Percentiles rank a stretch among this genome's conserved stretches.
These are phyloP conservation scores for Drosophila nr. fundita DNA, from an alignment of 2,888 invertebrate species.

Conservation along the genomic window DNA sequence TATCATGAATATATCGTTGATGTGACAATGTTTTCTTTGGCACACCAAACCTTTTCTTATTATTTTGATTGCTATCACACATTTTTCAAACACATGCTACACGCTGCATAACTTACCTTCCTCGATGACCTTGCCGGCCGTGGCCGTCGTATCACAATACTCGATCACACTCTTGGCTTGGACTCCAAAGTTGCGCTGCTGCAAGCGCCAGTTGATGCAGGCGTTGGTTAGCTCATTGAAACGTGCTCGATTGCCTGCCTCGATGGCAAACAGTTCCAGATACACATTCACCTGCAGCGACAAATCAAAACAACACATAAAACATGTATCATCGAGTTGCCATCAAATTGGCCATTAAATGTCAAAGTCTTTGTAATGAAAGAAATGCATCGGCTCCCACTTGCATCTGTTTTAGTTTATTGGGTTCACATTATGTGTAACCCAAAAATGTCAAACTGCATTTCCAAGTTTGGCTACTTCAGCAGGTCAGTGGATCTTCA, in stretches of 20 bases:
- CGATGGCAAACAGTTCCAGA: slow-evolving; percentile 73
- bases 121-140: slow-evolving; percentile 55
- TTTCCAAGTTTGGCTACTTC: slow-evolving; percentile 35
- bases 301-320: slow-evolving; percentile 1
- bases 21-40: neutral
- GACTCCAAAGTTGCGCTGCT: slow-evolving; percentile 56
- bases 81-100: neutral
- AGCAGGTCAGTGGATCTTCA: slow-evolving; percentile 61
- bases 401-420: slow-evolving; percentile 30
- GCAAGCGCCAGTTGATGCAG: slow-evolving; percentile 78
- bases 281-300: slow-evolving; percentile 76
- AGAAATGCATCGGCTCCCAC: slow-evolving; percentile 46
- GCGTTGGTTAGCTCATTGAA: slow-evolving; percentile 74
- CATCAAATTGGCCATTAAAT: slow-evolving; percentile 39
- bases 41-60: neutral
- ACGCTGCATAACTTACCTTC: slow-evolving; percentile 56
- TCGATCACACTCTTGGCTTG: slow-evolving; percentile 77
- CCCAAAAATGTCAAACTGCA: slow-evolving; percentile 45
- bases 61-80: neutral
- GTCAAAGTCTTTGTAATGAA: slow-evolving; percentile 58
- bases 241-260: slow-evolving; percentile 67
- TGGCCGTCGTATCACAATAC: slow-evolving; percentile 74
- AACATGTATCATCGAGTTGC: slow-evolving; percentile 25
- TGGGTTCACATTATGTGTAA: slow-evolving; percentile 43
- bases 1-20: neutral